Percentiles rank a stretch among this genome's conserved stretches.
Evolutionary conservation across 2,888 invertebrate genomes (phyloP).

Genomic region (Aleiodes alternator): DNA sequence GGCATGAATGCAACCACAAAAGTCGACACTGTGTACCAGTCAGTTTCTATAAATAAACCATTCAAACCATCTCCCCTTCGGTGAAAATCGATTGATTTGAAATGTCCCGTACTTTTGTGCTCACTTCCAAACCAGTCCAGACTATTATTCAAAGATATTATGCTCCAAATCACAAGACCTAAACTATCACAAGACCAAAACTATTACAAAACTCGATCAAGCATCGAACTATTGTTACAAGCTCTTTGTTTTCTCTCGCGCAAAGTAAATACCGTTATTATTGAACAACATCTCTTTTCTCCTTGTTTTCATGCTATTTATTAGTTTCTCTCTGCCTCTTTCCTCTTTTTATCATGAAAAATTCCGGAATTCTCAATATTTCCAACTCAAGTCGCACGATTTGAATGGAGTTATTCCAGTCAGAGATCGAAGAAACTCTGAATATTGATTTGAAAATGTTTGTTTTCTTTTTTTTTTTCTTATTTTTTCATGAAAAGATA

Average conservation of each 20-base stretch:
- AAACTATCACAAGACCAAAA: conserved; percentile 24
- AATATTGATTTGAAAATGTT: not conserved
- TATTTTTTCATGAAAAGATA: conserved; percentile 26
- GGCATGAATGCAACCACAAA: conserved; percentile 23
- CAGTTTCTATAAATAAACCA: not conserved
- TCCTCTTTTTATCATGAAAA: not conserved
- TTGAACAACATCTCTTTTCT: conserved; percentile 35
- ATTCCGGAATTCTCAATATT: not conserved
- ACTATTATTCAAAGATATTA: conserved; percentile 19
- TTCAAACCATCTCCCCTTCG: not conserved
- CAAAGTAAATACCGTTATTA: conserved; percentile 49
- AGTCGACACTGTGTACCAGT: conserved; percentile 12
- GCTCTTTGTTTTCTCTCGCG: conserved; percentile 44
- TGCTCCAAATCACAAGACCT: conserved; percentile 10
- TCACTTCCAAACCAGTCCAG: not conserved
- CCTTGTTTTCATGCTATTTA: conserved; percentile 16
- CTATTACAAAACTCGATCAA: conserved; percentile 30
- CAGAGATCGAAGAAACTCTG: not conserved
- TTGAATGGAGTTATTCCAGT: not conserved
- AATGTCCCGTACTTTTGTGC: conserved; percentile 40
- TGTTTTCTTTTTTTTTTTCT: too few relatives aligned
- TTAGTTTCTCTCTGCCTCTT: conserved; percentile 13
- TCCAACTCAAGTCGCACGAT: conserved; percentile 1
- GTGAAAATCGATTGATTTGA: conserved; percentile 41
- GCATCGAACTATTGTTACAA: conserved; percentile 6